Conservation (phyloP, 2,113 vertebrate genomes). For the Poecilia latipinna region DNA sequence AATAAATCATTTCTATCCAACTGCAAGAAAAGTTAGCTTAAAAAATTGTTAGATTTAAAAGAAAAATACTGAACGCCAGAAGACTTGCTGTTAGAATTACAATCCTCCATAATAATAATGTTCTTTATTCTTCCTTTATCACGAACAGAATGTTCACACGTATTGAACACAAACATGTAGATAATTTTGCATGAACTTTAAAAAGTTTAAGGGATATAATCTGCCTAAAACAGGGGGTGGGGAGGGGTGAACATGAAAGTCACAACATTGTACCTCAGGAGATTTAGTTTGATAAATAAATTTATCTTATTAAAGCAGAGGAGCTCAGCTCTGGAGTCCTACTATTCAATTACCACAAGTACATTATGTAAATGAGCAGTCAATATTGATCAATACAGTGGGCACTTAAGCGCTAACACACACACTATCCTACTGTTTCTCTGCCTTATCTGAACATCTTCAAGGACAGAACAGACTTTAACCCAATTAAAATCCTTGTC, state of each 20-base stretch:
- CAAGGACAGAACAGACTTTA: not conserved
- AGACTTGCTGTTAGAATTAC: too few relatives aligned
- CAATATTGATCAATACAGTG: constrained; percentile 33
- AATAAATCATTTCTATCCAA: too few relatives aligned
- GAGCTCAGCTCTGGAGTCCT: not conserved
- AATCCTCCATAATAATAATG: too few relatives aligned
- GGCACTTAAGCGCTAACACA: constrained; percentile 6
- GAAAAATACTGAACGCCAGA: not conserved
- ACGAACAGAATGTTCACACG: too few relatives aligned
- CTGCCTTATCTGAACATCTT: constrained; percentile 4
- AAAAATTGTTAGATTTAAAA: not conserved
- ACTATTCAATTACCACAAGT: constrained; percentile 49
- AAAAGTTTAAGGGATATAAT: too few relatives aligned
- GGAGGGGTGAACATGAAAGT: not conserved
- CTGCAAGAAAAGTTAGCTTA: too few relatives aligned
- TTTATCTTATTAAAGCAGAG: constrained; percentile 2
- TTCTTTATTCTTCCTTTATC: too few relatives aligned
- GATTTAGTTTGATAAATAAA: constrained; percentile 3
- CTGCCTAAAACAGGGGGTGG: too few relatives aligned
- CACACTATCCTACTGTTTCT: not conserved
- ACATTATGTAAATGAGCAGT: constrained; percentile 28
- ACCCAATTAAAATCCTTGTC: constrained; percentile 16
- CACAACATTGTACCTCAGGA: not conserved
- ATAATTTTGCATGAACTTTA: too few relatives aligned
- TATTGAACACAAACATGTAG: too few relatives aligned